Conservation (phyloP, 2,797 vertebrate genomes). For the Xyrichtys novacula region DNA sequence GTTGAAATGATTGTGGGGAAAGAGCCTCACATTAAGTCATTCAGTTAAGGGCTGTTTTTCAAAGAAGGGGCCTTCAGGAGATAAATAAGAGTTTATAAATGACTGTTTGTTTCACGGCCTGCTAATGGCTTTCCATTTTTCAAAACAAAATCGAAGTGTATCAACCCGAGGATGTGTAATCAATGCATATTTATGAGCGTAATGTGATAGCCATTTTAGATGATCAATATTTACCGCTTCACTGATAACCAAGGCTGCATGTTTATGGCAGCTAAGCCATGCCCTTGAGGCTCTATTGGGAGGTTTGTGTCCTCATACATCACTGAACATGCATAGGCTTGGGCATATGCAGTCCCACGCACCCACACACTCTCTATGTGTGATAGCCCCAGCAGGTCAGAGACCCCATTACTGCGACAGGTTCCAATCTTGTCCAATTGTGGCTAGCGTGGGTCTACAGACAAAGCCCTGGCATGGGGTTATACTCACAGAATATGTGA, state of each 20-base stretch:
- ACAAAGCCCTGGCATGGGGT: constrained; percentile 60
- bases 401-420: constrained; percentile 75
- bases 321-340: constrained; percentile 41
- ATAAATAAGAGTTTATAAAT: constrained; percentile 57
- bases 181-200: constrained; percentile 76
- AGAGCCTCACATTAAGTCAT: constrained; percentile 8
- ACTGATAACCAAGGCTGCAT: constrained; percentile 62
- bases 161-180: constrained; percentile 67
- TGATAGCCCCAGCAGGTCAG: constrained; percentile 60
- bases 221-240: constrained; percentile 74
- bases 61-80: constrained; percentile 22
- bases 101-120: constrained; percentile 33
- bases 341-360: constrained; percentile 45
- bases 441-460: constrained; percentile 46
- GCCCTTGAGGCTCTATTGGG: constrained; percentile 69
- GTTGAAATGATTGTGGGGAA: constrained; percentile 28
- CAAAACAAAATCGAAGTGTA: constrained; percentile 63
- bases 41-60: background rate
- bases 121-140: constrained; percentile 58
- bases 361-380: constrained; percentile 23
- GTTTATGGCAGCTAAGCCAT: constrained; percentile 59
- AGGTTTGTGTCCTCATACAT: constrained; percentile 61
- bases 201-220: constrained; percentile 70
- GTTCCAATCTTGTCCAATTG: constrained; percentile 78
- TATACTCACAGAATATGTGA: constrained; percentile 59